Percentiles rank a stretch among this genome's conserved stretches.
phyloP scores from a whole-genome alignment of 2,113 vertebrate genomes.

The Mixornis gularis region DNA sequence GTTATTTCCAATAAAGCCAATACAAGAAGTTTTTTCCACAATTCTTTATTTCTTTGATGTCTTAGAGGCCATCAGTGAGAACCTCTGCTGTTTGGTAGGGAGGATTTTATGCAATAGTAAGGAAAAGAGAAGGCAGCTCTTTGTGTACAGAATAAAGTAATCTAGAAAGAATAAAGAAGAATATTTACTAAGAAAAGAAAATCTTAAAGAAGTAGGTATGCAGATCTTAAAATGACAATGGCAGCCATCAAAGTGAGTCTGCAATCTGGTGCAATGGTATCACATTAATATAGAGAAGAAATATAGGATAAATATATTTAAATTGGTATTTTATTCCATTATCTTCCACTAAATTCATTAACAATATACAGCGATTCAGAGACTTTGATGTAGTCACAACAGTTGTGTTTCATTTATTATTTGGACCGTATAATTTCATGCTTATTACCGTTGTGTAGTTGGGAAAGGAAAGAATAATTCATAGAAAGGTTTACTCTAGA shows the following conservation, averaged over 20 bases:
- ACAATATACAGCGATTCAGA: neutral
- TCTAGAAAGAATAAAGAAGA: neutral
- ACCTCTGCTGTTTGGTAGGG: neutral
- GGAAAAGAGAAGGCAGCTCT: neutral
- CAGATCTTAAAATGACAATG: neutral
- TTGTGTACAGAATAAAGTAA: neutral
- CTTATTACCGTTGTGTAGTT: neutral
- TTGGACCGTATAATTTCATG: neutral
- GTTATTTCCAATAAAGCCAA: neutral
- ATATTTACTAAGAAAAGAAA: neutral
- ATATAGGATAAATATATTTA: neutral
- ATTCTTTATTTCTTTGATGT: neutral
- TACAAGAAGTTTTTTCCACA: neutral
- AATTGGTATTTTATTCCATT: neutral
- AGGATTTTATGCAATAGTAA: neutral
- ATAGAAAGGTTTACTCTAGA: neutral
- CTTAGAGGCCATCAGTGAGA: neutral
- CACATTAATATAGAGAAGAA: neutral
- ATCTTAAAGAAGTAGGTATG: neutral
- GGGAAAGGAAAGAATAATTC: neutral
- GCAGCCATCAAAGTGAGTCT: neutral
- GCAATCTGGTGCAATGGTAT: neutral
- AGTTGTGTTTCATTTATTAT: neutral
- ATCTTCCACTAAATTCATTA: neutral
- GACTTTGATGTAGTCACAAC: neutral